Base-by-base conservation (phyloP, 2,888 invertebrate genomes). In the Teleogryllus oceanicus region DNA sequence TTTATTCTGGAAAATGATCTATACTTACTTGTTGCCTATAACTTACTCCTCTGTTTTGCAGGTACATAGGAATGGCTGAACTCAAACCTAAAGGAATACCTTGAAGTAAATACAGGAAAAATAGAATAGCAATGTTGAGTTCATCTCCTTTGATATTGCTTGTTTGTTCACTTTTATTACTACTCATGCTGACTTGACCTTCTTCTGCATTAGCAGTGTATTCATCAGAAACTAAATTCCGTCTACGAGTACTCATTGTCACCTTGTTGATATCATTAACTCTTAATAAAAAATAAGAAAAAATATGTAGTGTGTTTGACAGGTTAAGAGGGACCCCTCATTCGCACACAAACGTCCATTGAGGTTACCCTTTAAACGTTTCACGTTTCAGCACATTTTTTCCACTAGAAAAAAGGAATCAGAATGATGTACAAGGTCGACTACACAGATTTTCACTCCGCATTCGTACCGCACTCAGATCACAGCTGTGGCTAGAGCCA, bases 1-100 rank as follows among this genome's bases (percentile, higher is more conserved):
- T 18, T n/a, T 62, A 76, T 10, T 18, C 77, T 18, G 20, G 18
- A 80, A 74, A 74, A 24, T 75, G 77, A 50, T 50, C 12, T 18
- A 62, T 21, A 83, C 81, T 83, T 86, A 91, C 94, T 90, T 99
- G 99, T 86, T 99, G 95, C 84, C 94, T 94, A 87, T 99, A 99
- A 82, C 94, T 96, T 80, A 97, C 95, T 80, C 96, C 94, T 80
- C 95, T 91, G 87, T 97, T 96, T 86, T 97, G 96, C 80, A 99
- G 89, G 79, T 99, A 90, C 94, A 99, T 96, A 0, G 99, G 99
- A 84, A 99, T 94, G 50, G 98, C 96, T 24, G 95, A 94, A 75
- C 96, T 96, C 50, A 99, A 88, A 1, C 99, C 99, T 4, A 99
- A 88, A 0, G 99, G 99, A 86, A 96, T 94, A 11, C 99, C 99